These are phyloP conservation scores for Dysidea cf. avara DNA, from an alignment of 37 sponge, comb jelly and placozoan genomes.

Conservation along the genomic window DNA sequence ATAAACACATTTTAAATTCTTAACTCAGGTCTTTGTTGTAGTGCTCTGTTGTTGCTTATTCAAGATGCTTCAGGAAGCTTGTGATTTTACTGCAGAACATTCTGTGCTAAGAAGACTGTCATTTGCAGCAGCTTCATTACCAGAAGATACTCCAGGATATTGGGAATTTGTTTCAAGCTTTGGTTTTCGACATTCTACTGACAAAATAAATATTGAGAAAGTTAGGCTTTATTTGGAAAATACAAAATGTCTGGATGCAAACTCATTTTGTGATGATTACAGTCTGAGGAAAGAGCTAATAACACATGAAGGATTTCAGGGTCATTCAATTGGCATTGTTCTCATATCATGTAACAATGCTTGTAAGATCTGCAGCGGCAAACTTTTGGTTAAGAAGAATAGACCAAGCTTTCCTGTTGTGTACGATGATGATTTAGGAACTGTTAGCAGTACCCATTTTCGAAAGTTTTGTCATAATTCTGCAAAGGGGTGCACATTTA, in stretches of 20 bases:
- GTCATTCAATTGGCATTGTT: constrained; percentile 6
- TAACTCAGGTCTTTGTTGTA: too few relatives aligned
- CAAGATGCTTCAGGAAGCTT: too few relatives aligned
- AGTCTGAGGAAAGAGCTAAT: too few relatives aligned
- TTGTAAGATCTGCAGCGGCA: not conserved
- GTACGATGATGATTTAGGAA: constrained; percentile 4
- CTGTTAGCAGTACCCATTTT: constrained; percentile 11
- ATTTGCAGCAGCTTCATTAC: constrained; percentile 8
- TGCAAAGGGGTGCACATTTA: constrained; percentile 12
- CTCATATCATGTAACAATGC: constrained; percentile 7
- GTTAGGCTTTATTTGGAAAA: not conserved
- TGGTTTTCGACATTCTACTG: not conserved
- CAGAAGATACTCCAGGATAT: not conserved
- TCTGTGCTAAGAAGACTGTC: constrained; percentile 3
- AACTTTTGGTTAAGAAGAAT: not conserved
- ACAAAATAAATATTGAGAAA: constrained; percentile 1
- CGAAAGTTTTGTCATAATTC: constrained; percentile 22
- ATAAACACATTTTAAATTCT: too few relatives aligned
- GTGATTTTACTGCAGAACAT: too few relatives aligned
- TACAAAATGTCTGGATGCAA: not conserved
- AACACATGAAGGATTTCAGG: too few relatives aligned
- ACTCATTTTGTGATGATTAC: not conserved
- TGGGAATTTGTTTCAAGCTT: too few relatives aligned
- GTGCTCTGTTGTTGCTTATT: too few relatives aligned
- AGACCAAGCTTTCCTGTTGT: not conserved